Conservation (phyloP, 2,113 vertebrate genomes). For the Sisor rabdophorus region DNA sequence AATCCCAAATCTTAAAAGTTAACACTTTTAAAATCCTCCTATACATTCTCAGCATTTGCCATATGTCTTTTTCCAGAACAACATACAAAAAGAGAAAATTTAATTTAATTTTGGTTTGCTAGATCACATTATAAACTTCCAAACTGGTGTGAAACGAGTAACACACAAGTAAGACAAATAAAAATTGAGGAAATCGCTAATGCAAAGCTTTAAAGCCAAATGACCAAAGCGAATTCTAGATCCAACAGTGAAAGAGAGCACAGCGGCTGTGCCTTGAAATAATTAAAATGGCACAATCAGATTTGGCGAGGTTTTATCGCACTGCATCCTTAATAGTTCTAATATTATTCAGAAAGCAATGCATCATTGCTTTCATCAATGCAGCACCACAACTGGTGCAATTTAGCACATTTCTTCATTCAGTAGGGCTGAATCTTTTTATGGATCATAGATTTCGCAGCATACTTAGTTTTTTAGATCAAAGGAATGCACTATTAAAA, state of each 20-base stretch:
- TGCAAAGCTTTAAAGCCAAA: neutral
- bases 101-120: no score
- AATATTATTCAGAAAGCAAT: neutral
- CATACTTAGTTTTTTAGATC: neutral
- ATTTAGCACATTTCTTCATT: neutral
- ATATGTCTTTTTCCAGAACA: no score
- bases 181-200: neutral
- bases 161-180: no score
- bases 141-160: no score
- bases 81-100: no score
- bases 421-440: neutral
- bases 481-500: neutral
- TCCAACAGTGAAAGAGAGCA: neutral
- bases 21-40: no score
- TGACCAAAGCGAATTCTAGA: neutral
- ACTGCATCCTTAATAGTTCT: neutral
- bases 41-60: no score
- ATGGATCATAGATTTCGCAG: neutral
- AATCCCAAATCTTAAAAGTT: no score
- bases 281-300: neutral
- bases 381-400: conserved; percentile 10
- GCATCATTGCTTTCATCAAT: no score
- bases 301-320: neutral
- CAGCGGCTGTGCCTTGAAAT: neutral
- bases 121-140: no score